Evolutionary conservation across 2,113 vertebrate genomes (phyloP), one percentile per base, ranked within the genome.

Genomic region (Nycticebus coucang): DNA sequence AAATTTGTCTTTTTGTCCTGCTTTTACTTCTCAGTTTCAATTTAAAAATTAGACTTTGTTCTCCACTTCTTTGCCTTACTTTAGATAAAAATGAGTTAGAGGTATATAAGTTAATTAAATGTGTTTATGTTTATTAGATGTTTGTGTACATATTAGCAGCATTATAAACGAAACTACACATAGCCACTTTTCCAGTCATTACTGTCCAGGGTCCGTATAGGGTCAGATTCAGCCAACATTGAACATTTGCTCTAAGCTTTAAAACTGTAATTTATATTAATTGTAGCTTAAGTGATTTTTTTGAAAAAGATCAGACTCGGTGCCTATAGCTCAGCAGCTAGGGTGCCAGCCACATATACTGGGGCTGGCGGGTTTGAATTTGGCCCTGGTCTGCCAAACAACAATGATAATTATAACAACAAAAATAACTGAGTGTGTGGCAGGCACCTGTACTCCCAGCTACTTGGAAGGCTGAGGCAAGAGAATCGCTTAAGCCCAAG

Each of bases 71-170:
- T 75, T 87, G 53, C 35, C 4, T 91, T 94, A 57, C 66, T 74
- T 79, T 81, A 53, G 33, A 87, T 62, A 87, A 87, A 89, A 90
- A 41, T 91, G 28, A 60, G 14, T 87, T 87, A 83, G 33, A 68
- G 26, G 55, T 92, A 89, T 96, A 6, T 87, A 87, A 86, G 50
- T 75, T 90, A 89, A 37, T 89, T 89, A 87, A 87, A 75, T 50
- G 1, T 93, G 37, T 26, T 86, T 71, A 84, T 84, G 22, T 82
- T 96, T 90, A 68, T 24, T 80, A 77, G 72, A 41, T 78, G 10
- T 87, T 84, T 89, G 26, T 83, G 1, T 94, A 1, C 72, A n/a
- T 93, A 82, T 89, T 93, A 89, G 50, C 26, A 93, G 22, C 13
- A 60, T 95, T 82, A 82, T 64, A 83, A 90, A 45, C 74, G 55